Conservation (phyloP, 2,888 invertebrate species). For the Ectemnius cavifrons region DNA sequence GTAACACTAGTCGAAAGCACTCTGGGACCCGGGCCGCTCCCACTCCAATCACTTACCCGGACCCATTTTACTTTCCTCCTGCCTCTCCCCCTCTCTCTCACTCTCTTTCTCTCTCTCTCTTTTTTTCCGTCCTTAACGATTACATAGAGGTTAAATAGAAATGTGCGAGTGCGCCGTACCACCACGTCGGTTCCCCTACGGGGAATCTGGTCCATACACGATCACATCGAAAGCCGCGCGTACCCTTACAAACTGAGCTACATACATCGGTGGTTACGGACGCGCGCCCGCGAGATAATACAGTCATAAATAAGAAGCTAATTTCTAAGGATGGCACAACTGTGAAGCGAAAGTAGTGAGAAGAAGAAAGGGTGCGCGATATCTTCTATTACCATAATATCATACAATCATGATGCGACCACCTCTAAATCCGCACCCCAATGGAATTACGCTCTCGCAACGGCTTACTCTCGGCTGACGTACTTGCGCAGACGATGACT, state of each 20-base stretch:
- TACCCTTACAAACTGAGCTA: background rate
- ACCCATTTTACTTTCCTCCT: constrained; percentile 16
- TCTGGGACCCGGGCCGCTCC: background rate
- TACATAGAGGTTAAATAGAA: no score
- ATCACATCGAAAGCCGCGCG: background rate
- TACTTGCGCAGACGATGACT: background rate
- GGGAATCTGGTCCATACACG: constrained; percentile 1
- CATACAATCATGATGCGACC: background rate
- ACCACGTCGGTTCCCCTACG: background rate
- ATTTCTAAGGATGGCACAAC: constrained; percentile 43
- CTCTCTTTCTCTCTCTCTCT: background rate
- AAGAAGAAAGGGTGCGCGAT: constrained; percentile 18
- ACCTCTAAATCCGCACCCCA: background rate
- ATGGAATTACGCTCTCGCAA: constrained; percentile 4
- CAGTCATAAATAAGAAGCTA: constrained; percentile 34
- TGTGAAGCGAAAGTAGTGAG: constrained; percentile 27
- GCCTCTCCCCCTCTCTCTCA: constrained; percentile 5
- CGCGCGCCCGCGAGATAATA: no score
- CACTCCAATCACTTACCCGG: background rate
- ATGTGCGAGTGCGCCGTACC: no score
- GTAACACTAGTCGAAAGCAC: constrained; percentile 10
- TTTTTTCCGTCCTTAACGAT: no score
- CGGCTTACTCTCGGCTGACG: background rate
- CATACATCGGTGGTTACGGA: no score
- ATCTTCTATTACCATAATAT: constrained; percentile 18